Conservation (phyloP, 2,797 vertebrate genomes). For the Myiothlypis coronata region DNA sequence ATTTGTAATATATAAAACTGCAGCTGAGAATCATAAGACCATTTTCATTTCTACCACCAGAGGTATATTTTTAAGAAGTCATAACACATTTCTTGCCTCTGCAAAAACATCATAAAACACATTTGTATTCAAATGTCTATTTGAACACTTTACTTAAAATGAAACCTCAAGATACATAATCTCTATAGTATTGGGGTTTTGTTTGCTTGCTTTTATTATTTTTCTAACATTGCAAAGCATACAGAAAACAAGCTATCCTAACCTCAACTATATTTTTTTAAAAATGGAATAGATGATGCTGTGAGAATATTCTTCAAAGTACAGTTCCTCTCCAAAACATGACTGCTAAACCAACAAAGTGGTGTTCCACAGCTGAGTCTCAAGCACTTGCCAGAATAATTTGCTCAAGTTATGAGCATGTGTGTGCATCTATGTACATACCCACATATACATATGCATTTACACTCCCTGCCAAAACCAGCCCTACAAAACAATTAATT, state of each 20-base stretch:
- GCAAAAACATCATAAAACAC: neutral
- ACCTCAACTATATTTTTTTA: neutral
- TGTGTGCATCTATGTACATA: neutral
- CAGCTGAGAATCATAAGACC: neutral
- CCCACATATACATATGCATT: neutral
- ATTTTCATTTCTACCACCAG: neutral
- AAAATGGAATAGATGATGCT: neutral
- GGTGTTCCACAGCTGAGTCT: neutral
- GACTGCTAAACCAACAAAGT: neutral
- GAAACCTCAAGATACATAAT: neutral
- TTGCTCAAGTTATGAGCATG: neutral
- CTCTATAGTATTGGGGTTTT: accelerated
- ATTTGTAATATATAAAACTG: neutral
- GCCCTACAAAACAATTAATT: neutral
- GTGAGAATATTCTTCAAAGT: neutral
- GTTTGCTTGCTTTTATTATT: neutral
- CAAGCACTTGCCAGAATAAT: neutral
- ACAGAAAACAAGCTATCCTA: neutral
- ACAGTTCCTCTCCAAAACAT: neutral
- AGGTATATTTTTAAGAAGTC: neutral
- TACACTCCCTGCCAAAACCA: neutral
- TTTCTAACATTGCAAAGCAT: neutral
- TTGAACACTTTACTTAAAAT: neutral
- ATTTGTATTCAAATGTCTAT: neutral
- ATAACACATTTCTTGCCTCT: neutral